Evolutionary conservation across 2,797 vertebrate genomes (phyloP), one percentile per base, ranked within the genome.

Genomic region (Falco peregrinus): DNA sequence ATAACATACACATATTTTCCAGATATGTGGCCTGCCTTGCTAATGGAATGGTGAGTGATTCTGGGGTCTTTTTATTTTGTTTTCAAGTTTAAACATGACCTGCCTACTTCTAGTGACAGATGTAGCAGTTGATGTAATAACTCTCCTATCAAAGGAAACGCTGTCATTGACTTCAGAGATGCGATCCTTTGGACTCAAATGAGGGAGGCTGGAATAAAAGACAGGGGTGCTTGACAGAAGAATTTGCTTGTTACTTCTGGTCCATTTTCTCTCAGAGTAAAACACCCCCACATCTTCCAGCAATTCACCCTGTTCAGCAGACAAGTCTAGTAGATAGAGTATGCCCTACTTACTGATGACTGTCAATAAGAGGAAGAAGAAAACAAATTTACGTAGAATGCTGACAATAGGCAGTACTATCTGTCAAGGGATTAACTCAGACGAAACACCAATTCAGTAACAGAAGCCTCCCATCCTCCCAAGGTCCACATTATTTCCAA

Each of bases 111-210:
- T 24, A 73, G 31, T 41, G 65, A 83, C 84, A 87, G 84, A 65
- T 80, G 84, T 26, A 78, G 91, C 18, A 21, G 86, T 37, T 96
- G 93, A 91, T 93, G 76, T 78, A 92, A 90, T 68, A 85, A 92
- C 89, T 84, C 79, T 89, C 89, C 5, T 39, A 94, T 95, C 90
- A 97, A 92, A 96, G 87, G 84, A 25, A 97, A 79, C 0, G 4
- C 90, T 93, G 82, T 59, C 89, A 87, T 47, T 86, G 94, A 93
- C 96, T 96, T 93, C 90, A 96, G 87, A 94, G 73, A 81, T 26
- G 69, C 96, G 93, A 76, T 86, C 56, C 82, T 84, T 65, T 33
- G 73, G 87, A 79, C 83, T 93, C 85, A 79, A 78, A 95, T 56
- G 56, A 81, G 73, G 43, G 73, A 95, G 92, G 89, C 22, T 92